A percentile compares a stretch with the other conserved stretches of the same genome.
Conservation (phyloP, 2,797 vertebrate genomes). For the Varecia variegata region DNA sequence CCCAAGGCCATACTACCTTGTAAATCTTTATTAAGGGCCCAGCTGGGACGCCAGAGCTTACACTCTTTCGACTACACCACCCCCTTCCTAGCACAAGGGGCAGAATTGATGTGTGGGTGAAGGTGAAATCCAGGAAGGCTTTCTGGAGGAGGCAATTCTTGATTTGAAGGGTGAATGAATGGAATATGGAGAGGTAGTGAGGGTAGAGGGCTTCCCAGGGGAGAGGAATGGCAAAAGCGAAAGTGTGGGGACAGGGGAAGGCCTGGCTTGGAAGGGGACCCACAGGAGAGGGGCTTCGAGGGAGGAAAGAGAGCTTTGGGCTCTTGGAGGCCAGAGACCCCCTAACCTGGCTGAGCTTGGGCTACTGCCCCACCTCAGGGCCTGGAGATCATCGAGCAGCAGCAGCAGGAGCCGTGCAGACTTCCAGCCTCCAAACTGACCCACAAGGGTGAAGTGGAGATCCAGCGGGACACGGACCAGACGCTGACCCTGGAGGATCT, state of each 20-base stretch:
- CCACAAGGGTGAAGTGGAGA: conserved; percentile 83
- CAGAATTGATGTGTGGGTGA: background rate
- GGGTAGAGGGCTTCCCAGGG: background rate
- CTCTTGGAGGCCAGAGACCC: background rate
- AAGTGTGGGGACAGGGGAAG: background rate
- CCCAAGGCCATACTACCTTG: background rate
- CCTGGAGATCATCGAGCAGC: conserved; percentile 77
- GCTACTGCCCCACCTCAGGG: conserved; percentile 46
- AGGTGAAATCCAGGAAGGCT: background rate
- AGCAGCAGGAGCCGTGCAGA: conserved; percentile 53
- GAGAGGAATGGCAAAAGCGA: background rate
- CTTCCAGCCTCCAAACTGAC: conserved; percentile 78
- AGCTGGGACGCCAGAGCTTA: background rate
- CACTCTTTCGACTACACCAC: accelerated
- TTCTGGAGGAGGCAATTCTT: conserved; percentile 33
- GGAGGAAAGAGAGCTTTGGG: background rate
- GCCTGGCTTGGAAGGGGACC: background rate
- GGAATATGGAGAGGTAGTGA: background rate
- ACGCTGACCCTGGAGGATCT: conserved; percentile 76
- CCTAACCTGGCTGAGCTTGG: background rate
- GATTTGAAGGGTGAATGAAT: background rate
- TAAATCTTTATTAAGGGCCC: background rate
- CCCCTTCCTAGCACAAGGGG: background rate
- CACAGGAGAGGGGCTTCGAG: background rate
- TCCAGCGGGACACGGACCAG: conserved; percentile 73